Percentiles rank a stretch among this genome's conserved stretches.
These are phyloP conservation scores for Athrips mouffetella DNA, from an alignment of 2,888 invertebrate genomes.

Conservation along the genomic window DNA sequence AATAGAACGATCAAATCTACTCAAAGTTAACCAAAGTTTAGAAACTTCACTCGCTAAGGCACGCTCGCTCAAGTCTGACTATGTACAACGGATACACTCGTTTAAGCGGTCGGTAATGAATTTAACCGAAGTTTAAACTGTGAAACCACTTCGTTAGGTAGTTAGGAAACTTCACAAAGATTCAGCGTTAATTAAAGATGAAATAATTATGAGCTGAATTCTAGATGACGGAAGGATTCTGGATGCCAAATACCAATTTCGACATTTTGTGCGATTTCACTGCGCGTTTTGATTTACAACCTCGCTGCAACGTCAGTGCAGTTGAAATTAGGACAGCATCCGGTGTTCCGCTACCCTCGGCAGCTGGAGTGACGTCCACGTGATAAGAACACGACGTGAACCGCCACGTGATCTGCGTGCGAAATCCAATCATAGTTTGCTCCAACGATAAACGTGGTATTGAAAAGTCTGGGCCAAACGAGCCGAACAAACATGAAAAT, in stretches of 20 bases:
- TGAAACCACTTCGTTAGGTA: background rate
- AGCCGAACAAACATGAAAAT: constrained; percentile 6
- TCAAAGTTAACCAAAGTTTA: background rate
- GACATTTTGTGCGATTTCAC: too few species aligned
- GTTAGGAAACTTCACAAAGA: background rate
- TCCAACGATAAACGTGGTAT: constrained; percentile 35
- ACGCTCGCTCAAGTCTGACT: background rate
- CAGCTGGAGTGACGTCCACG: constrained; percentile 31
- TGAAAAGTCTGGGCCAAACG: constrained; percentile 20
- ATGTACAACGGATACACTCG: background rate
- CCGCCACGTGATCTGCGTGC: constrained; percentile 36
- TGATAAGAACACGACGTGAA: constrained; percentile 40
- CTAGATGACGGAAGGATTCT: too few species aligned
- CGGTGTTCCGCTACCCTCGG: background rate
- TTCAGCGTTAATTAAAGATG: background rate
- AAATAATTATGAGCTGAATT: too few species aligned
- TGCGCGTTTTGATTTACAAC: background rate
- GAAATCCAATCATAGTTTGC: constrained; percentile 39
- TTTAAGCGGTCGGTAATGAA: background rate
- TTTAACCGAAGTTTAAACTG: constrained; percentile 3
- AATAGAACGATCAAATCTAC: background rate
- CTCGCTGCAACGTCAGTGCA: background rate
- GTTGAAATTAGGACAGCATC: background rate
- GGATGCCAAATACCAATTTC: too few species aligned
- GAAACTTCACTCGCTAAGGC: background rate